phyloP scores from a whole-genome alignment of 2,797 vertebrate genomes.

The Anguilla marmorata region DNA sequence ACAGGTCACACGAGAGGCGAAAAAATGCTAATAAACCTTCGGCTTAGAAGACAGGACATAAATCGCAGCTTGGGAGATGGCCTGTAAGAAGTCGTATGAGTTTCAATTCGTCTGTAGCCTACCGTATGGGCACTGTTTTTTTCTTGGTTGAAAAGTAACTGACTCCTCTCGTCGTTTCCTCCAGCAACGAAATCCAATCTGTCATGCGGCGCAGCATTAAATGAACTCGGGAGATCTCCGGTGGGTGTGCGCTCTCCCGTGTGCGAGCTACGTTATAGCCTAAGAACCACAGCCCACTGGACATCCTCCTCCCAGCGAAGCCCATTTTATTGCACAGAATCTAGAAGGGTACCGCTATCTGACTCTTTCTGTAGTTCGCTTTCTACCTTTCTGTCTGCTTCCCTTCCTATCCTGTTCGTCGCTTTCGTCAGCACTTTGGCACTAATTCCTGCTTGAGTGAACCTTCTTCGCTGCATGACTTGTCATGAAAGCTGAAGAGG shows the following conservation, averaged over 20 bases:
- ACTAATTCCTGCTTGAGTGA: conserved; percentile 70
- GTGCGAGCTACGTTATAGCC: conserved; percentile 34
- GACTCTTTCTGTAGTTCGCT: conserved; percentile 45
- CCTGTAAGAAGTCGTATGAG: not conserved
- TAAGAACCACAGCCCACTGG: conserved; percentile 48
- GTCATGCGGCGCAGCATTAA: conserved; percentile 60
- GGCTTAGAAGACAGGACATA: conserved; percentile 22
- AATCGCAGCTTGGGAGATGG: conserved; percentile 10
- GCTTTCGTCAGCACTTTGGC: conserved; percentile 70
- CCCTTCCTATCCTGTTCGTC: conserved; percentile 44
- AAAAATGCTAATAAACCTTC: conserved; percentile 23
- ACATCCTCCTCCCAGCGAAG: conserved; percentile 61
- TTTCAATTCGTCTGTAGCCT: not conserved
- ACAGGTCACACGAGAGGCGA: conserved; percentile 3
- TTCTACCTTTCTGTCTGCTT: conserved; percentile 48
- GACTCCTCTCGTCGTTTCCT: conserved; percentile 48
- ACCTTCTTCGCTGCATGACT: conserved; percentile 58
- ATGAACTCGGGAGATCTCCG: conserved; percentile 48
- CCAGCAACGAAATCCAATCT: conserved; percentile 57
- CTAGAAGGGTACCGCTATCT: conserved; percentile 49
- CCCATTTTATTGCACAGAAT: conserved; percentile 57
- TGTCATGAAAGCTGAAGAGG: conserved; percentile 73
- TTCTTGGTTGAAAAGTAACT: conserved; percentile 36
- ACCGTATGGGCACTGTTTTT: conserved; percentile 22
- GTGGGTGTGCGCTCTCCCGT: conserved; percentile 55